phyloP scores from a whole-genome alignment of 2,888 invertebrate genomes.

The Leptopilina syphax region DNA sequence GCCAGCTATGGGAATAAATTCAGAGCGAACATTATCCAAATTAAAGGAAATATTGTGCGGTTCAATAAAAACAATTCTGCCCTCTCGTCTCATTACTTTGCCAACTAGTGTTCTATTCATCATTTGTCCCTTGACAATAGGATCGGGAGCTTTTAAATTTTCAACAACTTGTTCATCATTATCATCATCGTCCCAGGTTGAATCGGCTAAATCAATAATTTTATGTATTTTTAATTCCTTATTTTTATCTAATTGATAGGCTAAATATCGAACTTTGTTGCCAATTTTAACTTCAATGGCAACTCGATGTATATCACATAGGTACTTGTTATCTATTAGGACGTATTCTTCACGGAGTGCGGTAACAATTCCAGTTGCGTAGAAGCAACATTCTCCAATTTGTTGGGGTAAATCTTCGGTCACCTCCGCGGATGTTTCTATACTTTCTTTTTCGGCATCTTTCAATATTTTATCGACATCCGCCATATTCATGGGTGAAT shows the following conservation, averaged over 20 bases:
- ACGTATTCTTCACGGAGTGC: conserved; percentile 77
- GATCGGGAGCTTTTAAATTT: neutral
- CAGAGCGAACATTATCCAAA: conserved; percentile 81
- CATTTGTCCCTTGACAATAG: conserved; percentile 45
- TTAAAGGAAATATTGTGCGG: conserved; percentile 80
- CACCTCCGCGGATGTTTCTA: neutral
- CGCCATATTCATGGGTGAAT: conserved; percentile 55
- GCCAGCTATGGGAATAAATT: conserved; percentile 84
- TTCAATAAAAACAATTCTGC: conserved; percentile 77
- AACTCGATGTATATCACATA: conserved; percentile 77
- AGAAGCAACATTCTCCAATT: conserved; percentile 61
- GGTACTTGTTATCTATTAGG: conserved; percentile 81
- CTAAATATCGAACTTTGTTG: conserved; percentile 80
- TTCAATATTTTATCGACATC: conserved; percentile 59
- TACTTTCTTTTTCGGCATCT: conserved; percentile 44
- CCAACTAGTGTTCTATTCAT: conserved; percentile 72
- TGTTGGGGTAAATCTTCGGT: neutral
- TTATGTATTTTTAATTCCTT: conserved; percentile 79
- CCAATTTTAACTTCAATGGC: conserved; percentile 77
- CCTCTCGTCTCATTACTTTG: conserved; percentile 75
- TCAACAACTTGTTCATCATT: conserved; percentile 46
- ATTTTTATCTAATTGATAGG: conserved; percentile 76
- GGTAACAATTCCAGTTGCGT: conserved; percentile 80
- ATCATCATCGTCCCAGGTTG: conserved; percentile 69
- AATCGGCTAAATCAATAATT: conserved; percentile 79